Evolutionary conservation across 1,140 invertebrate genomes (phyloP).

Genomic region (Drosophila dunni): DNA sequence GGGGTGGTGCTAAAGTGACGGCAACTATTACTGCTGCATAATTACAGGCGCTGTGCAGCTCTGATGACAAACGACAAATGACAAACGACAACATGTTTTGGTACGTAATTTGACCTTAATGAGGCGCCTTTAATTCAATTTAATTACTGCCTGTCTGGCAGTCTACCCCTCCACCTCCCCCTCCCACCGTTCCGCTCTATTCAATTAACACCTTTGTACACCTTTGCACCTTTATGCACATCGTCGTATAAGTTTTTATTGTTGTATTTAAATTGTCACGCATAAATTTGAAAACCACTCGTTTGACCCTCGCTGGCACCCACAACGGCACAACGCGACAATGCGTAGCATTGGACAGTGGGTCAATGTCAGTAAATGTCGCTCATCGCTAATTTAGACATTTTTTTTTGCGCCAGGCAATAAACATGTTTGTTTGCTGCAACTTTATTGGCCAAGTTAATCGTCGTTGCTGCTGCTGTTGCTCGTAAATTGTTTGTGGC

Average conservation of each 20-base stretch:
- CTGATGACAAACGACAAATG: constrained; percentile 49
- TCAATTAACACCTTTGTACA: constrained; percentile 51
- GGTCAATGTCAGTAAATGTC: constrained; percentile 49
- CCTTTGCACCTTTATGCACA: background rate
- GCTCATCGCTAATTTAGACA: constrained; percentile 55
- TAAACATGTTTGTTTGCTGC: constrained; percentile 18
- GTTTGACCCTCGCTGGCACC: constrained; percentile 37
- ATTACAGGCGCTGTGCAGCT: constrained; percentile 68
- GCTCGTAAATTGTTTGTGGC: constrained; percentile 14
- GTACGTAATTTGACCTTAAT: constrained; percentile 78
- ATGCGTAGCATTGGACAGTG: constrained; percentile 10
- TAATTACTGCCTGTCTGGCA: constrained; percentile 57
- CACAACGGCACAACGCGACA: constrained; percentile 1
- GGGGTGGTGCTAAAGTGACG: constrained; percentile 15
- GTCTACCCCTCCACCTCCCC: background rate
- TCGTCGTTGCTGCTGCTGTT: constrained; percentile 1
- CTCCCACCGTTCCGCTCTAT: constrained; percentile 27
- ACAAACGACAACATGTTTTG: constrained; percentile 56
- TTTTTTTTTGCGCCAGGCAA: constrained; percentile 9
- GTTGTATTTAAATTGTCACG: constrained; percentile 48
- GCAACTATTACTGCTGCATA: constrained; percentile 58
- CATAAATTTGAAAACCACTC: constrained; percentile 39
- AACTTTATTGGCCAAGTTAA: constrained; percentile 46
- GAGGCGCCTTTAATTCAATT: constrained; percentile 71
- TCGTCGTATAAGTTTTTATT: constrained; percentile 15